Evolutionary conservation across 2,113 vertebrate genomes (phyloP).

Genomic region (Delphinapterus leucas): DNA sequence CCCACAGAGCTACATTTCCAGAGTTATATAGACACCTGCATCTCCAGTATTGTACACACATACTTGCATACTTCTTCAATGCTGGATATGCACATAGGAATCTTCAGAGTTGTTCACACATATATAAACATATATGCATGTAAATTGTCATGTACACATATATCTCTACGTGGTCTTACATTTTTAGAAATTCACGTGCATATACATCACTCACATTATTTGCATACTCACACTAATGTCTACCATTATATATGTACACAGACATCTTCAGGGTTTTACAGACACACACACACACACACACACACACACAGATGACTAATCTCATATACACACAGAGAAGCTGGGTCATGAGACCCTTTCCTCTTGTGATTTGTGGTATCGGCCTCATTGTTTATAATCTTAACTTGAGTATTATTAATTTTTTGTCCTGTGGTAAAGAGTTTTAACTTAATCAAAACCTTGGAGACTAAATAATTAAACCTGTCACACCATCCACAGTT

Average conservation of each 20-base stretch:
- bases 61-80: background rate
- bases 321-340: background rate
- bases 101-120: background rate
- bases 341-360: background rate
- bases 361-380: background rate
- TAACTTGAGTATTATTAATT: background rate
- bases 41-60: background rate
- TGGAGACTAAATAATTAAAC: conserved; percentile 84
- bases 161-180: background rate
- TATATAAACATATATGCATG: background rate
- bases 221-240: background rate
- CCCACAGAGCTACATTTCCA: background rate
- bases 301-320: conserved; percentile 4
- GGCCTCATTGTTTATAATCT: conserved; percentile 37
- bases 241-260: background rate
- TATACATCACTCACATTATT: conserved; percentile 63
- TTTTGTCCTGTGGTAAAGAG: conserved; percentile 73
- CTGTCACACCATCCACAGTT: conserved; percentile 79
- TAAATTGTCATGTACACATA: background rate
- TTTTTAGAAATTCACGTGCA: conserved; percentile 70
- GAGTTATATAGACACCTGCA: background rate
- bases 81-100: background rate
- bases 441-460: conserved; percentile 84
- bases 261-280: background rate
- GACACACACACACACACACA: background rate